Evolutionary conservation across 2,888 invertebrate genomes (phyloP).

Genomic region (Ischnura elegans): DNA sequence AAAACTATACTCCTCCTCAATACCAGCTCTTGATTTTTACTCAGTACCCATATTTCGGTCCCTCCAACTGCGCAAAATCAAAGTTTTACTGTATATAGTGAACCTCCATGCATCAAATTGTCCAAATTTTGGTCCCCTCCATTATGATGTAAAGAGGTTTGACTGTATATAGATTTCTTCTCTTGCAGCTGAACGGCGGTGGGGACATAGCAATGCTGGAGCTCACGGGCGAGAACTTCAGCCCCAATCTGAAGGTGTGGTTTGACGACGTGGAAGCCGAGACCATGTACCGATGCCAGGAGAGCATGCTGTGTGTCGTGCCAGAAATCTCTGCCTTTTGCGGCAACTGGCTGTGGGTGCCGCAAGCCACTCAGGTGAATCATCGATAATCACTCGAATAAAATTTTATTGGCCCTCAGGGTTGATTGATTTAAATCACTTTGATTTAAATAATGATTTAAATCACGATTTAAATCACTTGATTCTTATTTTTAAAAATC

Average conservation of each 20-base stretch:
- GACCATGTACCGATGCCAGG: slow-evolving; percentile 97
- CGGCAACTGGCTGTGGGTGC: slow-evolving; percentile 97
- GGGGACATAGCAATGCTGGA: slow-evolving; percentile 99
- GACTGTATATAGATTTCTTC: not conserved
- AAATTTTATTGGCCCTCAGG: no score
- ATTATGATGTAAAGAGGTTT: not conserved
- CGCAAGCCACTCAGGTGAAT: slow-evolving; percentile 87
- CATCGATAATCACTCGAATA: no score
- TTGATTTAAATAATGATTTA: no score
- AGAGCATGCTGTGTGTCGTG: slow-evolving; percentile 97
- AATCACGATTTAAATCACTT: no score
- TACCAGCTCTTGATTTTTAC: no score
- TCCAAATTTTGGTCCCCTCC: not conserved
- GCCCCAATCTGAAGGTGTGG: slow-evolving; percentile 94
- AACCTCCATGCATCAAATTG: no score
- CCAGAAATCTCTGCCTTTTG: slow-evolving; percentile 98
- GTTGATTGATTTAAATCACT: no score
- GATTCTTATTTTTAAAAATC: no score
- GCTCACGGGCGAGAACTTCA: slow-evolving; percentile 97
- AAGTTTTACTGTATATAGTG: no score
- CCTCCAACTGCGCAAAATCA: no score
- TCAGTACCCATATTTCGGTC: no score
- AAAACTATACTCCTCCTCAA: no score
- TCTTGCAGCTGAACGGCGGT: slow-evolving; percentile 88
- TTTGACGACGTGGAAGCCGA: slow-evolving; percentile 99